phyloP scores from a whole-genome alignment of 2,888 invertebrate genomes.

The Rapana venosa region DNA sequence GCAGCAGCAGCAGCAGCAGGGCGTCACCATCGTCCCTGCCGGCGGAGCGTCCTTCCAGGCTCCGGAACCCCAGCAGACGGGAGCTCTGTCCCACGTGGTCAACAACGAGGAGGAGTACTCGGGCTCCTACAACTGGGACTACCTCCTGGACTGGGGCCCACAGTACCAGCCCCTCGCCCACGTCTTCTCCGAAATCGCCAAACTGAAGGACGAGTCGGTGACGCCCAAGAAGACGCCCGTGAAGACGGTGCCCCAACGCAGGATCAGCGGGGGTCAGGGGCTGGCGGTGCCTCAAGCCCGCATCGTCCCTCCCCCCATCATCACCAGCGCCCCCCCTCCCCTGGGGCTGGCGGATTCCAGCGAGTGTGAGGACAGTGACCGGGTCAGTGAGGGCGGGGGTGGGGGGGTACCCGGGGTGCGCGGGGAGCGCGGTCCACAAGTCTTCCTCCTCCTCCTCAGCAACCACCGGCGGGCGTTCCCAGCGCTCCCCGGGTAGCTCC shows the following conservation, averaged over 20 bases:
- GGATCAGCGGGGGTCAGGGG: conserved; percentile 52
- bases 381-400: conserved; percentile 38
- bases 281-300: conserved; percentile 61
- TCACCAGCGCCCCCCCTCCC: conserved; percentile 91
- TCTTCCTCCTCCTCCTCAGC: not conserved
- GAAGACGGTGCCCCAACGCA: conserved; percentile 73
- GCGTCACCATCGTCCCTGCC: not conserved
- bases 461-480: not conserved
- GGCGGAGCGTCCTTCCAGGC: conserved; percentile 83
- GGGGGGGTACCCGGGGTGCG: not conserved
- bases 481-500: conserved; percentile 77
- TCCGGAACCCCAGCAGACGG: conserved; percentile 69
- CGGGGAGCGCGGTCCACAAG: not conserved
- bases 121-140: conserved; percentile 99
- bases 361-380: conserved; percentile 27
- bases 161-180: conserved; percentile 98
- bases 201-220: conserved; percentile 88
- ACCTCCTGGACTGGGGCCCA: conserved; percentile 95
- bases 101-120: conserved; percentile 98
- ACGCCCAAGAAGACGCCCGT: conserved; percentile 75
- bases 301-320: conserved; percentile 87
- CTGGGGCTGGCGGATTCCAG: not conserved
- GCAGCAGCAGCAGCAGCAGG: not conserved
- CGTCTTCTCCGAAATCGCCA: conserved; percentile 97
- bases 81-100: conserved; percentile 84